A percentile compares a stretch with the other conserved stretches of the same genome.
Conservation (phyloP, 2,888 invertebrate species). For the Zaprionus bogoriensis region DNA sequence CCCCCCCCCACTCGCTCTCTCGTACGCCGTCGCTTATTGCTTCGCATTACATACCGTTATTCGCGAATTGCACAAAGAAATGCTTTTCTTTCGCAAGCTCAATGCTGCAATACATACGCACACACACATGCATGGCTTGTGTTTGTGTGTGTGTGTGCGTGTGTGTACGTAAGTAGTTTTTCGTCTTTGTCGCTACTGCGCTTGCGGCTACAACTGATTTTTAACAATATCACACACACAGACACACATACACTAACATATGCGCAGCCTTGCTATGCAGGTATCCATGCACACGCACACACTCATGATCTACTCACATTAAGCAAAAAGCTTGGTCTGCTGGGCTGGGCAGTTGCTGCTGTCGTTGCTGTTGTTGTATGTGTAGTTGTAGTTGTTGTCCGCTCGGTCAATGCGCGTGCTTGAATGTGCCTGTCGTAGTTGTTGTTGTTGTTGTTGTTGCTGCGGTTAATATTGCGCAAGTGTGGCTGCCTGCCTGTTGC, state of each 20-base stretch:
- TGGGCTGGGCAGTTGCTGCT: slow-evolving; percentile 45
- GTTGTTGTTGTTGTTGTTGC: slow-evolving; percentile 32
- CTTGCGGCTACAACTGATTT: slow-evolving; percentile 21
- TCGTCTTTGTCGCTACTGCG: slow-evolving; percentile 13
- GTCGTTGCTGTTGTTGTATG: slow-evolving; percentile 29
- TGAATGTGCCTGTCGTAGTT: slow-evolving; percentile 30
- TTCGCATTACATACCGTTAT: slow-evolving; percentile 1
- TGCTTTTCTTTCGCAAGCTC: slow-evolving; percentile 2
- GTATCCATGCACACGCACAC: background rate
- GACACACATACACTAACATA: background rate
- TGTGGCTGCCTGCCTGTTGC: slow-evolving; percentile 20
- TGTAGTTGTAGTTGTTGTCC: too few relatives aligned
- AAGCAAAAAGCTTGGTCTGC: slow-evolving; percentile 40
- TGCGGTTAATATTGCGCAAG: slow-evolving; percentile 54
- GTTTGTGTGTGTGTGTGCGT: background rate
- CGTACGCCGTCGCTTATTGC: too few relatives aligned
- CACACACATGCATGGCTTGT: background rate
- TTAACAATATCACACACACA: slow-evolving; percentile 20
- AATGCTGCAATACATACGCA: background rate
- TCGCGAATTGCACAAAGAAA: slow-evolving; percentile 8
- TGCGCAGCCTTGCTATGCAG: background rate
- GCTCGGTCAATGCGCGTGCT: slow-evolving; percentile 46
- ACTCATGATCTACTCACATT: slow-evolving; percentile 41
- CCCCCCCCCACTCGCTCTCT: background rate
- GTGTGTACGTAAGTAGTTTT: slow-evolving; percentile 2